Base-by-base conservation (phyloP, 2,888 invertebrate species). In the Peribatodes rhomboidaria region DNA sequence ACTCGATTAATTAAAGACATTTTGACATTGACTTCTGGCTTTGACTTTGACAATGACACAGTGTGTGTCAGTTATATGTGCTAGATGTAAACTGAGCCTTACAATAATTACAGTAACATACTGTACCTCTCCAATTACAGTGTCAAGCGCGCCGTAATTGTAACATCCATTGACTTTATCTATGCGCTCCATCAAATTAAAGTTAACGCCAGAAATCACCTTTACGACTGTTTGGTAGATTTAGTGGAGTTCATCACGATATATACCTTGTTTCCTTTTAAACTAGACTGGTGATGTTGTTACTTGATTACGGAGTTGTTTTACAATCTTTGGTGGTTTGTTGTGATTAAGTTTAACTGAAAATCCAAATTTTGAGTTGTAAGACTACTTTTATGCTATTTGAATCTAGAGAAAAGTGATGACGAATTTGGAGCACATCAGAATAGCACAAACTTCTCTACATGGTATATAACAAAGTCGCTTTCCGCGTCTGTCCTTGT, bases 101-200 rank as follows among this genome's bases (percentile, higher is more conserved):
- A 46, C 10, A 14, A 44, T 14, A 53, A 37, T 53, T 60, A 27
- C 60, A 44, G 22, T n/a, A 42, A 59, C 13, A 33, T 42, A 44
- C 20, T 22, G 41, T 13, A 18, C 53, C 22, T 42, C 37, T 46
- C 50, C 60, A 56, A 61, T 61, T 61, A 61, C 49, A 42, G 49
- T 49, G 49, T 49, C 49, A 61, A 56, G 52, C 49, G 31, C 27
- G 37, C 50, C 37, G 53, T 69, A 72, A 74, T 73, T 73, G 69
- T 69, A 64, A 66, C 70, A 69, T 74, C 73, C 63, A 67, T 71
- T 50, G 70, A 65, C 47, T 42, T 71, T 71, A 77, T 77, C 75
- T 49, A 16, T 41, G 22, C 47, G 53, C 37, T 59, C 49, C 42
- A 64, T 64, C 64, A 60, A 60, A 65, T 65, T 65, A 65, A 65